Conservation (phyloP, 1,140 invertebrate species). For the Drosophila ananassae region DNA sequence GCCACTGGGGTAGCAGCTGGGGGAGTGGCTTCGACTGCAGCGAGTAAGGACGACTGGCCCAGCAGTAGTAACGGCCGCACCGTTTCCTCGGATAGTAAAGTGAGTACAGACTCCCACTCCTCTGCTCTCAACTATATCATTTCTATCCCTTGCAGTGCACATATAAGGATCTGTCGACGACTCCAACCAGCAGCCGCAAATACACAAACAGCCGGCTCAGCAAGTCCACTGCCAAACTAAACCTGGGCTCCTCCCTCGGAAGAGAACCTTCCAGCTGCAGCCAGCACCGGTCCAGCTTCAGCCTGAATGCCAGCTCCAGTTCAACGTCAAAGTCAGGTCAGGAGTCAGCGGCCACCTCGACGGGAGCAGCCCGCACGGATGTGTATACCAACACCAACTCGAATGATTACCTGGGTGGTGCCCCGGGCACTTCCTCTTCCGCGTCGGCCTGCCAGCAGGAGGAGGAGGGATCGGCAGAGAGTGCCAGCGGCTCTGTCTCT, state of each 20-base stretch:
- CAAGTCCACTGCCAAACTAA: conserved; percentile 83
- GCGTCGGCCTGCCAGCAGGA: conserved; percentile 26
- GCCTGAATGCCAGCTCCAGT: conserved; percentile 8
- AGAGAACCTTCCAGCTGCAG: conserved; percentile 25
- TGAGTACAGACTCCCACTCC: conserved; percentile 17
- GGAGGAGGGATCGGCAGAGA: conserved; percentile 13
- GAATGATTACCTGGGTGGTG: conserved; percentile 59
- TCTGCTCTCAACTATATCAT: neutral
- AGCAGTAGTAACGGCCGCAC: conserved; percentile 73
- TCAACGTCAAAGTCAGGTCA: conserved; percentile 9
- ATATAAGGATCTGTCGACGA: conserved; percentile 77
- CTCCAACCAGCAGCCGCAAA: conserved; percentile 78
- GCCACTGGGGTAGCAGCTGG: conserved; percentile 12
- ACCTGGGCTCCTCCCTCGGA: conserved; percentile 65
- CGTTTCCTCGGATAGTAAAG: conserved; percentile 80
- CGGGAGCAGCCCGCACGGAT: conserved; percentile 50
- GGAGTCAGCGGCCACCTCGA: conserved; percentile 9
- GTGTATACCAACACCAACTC: conserved; percentile 78
- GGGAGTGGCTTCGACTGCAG: conserved; percentile 1
- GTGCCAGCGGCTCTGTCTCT: conserved; percentile 40
- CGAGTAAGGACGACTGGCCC: conserved; percentile 70
- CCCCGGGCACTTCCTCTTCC: conserved; percentile 12
- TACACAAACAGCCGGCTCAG: conserved; percentile 74
- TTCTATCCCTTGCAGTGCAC: conserved; percentile 52
- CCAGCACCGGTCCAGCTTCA: conserved; percentile 30